Evolutionary conservation across 1,140 invertebrate genomes (phyloP).

Genomic region (Leptoteleia sp.): DNA sequence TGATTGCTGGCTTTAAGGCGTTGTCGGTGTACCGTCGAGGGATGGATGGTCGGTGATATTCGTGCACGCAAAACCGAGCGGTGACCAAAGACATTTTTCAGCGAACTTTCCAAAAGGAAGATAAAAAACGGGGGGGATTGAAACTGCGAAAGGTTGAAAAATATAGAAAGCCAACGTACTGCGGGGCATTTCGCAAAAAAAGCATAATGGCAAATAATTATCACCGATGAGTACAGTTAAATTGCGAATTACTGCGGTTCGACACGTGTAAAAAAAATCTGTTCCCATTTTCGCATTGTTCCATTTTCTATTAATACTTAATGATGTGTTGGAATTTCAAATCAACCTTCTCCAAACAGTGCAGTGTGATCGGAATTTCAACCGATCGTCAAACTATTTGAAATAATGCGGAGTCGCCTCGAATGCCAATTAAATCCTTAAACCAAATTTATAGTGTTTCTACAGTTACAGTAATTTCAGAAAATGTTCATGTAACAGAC

Average conservation of each 20-base stretch:
- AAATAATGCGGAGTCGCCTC: conserved; percentile 48
- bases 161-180: too few relatives aligned
- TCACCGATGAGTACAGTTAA: conserved; percentile 4
- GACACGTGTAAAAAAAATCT: conserved; percentile 37
- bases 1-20: conserved; percentile 78
- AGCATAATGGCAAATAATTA: conserved; percentile 3
- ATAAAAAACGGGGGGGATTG: too few relatives aligned
- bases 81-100: conserved; percentile 47
- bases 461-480: conserved; percentile 48
- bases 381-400: conserved; percentile 63
- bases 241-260: background rate
- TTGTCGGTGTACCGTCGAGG: conserved; percentile 62
- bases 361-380: conserved; percentile 60
- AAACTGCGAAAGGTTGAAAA: too few relatives aligned
- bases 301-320: conserved; percentile 66
- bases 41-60: conserved; percentile 62
- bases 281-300: conserved; percentile 61
- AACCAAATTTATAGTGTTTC: conserved; percentile 46
- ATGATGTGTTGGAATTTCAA: conserved; percentile 65
- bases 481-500: conserved; percentile 51
- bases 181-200: too few relatives aligned
- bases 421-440: conserved; percentile 60
- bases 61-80: conserved; percentile 38
- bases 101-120: background rate
- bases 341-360: conserved; percentile 60